phyloP scores from a whole-genome alignment of 2,113 vertebrate genomes.

The Pluvialis apricaria region DNA sequence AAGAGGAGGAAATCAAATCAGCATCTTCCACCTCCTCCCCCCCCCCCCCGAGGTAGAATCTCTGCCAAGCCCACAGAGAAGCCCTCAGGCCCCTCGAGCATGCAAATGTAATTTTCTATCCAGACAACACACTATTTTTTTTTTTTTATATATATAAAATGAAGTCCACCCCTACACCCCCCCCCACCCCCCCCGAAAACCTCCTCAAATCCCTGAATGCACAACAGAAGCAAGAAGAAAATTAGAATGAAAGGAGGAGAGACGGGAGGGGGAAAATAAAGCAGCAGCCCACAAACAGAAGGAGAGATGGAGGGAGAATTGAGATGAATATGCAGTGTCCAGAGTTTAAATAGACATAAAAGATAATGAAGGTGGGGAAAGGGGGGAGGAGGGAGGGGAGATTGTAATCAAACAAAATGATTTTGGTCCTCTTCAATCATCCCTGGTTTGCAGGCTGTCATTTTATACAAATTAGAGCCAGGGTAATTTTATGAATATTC shows the following conservation, averaged over 20 bases:
- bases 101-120: constrained; percentile 81
- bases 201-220: constrained; percentile 73
- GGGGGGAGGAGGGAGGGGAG: constrained; percentile 22
- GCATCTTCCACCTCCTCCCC: constrained; percentile 59
- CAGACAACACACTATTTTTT: constrained; percentile 75
- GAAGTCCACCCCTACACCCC: constrained; percentile 50
- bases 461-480: constrained; percentile 79
- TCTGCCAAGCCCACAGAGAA: constrained; percentile 75
- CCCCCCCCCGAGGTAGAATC: constrained; percentile 53
- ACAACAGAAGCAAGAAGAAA: constrained; percentile 72
- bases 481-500: constrained; percentile 83
- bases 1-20: constrained; percentile 71
- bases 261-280: background rate
- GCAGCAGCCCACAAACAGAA: constrained; percentile 60
- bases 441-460: constrained; percentile 73
- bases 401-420: constrained; percentile 79
- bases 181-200: constrained; percentile 58
- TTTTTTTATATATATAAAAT: constrained; percentile 52
- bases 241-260: constrained; percentile 70
- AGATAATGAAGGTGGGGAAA: constrained; percentile 73
- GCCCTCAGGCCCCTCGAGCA: constrained; percentile 75
- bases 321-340: constrained; percentile 68
- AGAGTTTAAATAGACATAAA: constrained; percentile 77
- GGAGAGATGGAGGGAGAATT: constrained; percentile 68
- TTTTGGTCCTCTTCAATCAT: constrained; percentile 73